Base-by-base conservation (phyloP, 2,888 invertebrate genomes). In the Hydropsyche betteni region DNA sequence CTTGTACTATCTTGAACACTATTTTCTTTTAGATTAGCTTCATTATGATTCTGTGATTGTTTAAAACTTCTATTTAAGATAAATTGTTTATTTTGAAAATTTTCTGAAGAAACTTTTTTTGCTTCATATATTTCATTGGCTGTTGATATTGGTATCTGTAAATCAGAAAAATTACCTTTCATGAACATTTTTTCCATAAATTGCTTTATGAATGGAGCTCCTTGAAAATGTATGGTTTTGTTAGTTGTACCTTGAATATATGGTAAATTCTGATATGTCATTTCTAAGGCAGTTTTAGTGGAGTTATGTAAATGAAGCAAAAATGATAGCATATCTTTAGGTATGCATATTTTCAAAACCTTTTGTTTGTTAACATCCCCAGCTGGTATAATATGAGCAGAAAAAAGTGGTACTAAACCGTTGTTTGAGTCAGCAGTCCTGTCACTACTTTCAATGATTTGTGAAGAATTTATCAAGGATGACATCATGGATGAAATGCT, bases 341-440 rank as follows among this genome's bases (percentile, higher is more conserved):
- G 79, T 10, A 79, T 70, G 52, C 78, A 79, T 33, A 79, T 73
- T 55, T 77, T 77, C 50, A 79, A 76, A 24, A 79, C 74, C 53
- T 76, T 76, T 44, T 79, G 76, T 14, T 75, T 73, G n/a, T 64
- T 73, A 6, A 68, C 36, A 44, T 79, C 78, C 5, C 78, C 79
- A 34, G 71, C 44, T 0, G 79, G 79, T 70, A 75, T 74, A 24
- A 79, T 69, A 68, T 79, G 79, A 64, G 78, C 79, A 10, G 79
- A 79, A 68, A 79, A 76, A 33, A 79, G 58, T 16, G 79, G 77
- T 33, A 79, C 76, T 24, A 79, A 51, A 38, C 75, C 51, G 33
- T 77, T 75, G 24, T 68, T 72, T 4, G 10, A 44, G 38, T 71
- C 52, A 16, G 8, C n/a, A 14, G 55, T 16, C 7, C 1, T n/a